Base-by-base conservation (phyloP, 2,888 invertebrate species). In the Capitulum mitella region DNA sequence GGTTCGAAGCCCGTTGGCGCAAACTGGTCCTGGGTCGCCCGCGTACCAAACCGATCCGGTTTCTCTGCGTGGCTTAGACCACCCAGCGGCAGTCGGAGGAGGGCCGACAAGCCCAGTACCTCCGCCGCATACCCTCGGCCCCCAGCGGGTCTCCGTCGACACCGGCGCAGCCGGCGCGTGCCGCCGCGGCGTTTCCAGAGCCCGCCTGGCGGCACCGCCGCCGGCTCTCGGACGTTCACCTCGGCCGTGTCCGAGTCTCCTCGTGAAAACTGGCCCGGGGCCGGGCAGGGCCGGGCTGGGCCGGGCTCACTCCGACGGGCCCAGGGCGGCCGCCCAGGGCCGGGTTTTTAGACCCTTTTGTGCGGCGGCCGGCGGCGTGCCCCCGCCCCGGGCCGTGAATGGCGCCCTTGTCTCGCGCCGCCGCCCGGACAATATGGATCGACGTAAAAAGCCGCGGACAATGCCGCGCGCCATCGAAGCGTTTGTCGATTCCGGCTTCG, bases 281-380 rank as follows among this genome's bases (percentile, higher is more conserved):
- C 43, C 6, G 43, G 6, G n/a, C n/a, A n/a, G 43, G 12, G 43
- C 43, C 43, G 43, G 43, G 43, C 12, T 12, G 43, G 12, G 43
- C 43, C 43, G 43, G 43, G n/a, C n/a, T n/a, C n/a, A n/a, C n/a
- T n/a, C n/a, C n/a, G n/a, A n/a, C n/a, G n/a, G n/a, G n/a, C n/a
- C n/a, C n/a, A n/a, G 12, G 43, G 43, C 43, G 43, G 43, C 43
- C 43, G 12, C 12, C n/a, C n/a, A n/a, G n/a, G n/a, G 43, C 43
- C 43, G 43, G 29, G 10, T 58, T 58, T 58, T 58, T 58, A 58
- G 58, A 58, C 58, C 58, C 58, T 58, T 29, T 58, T 58, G 58
- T 58, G 10, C n/a, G 12, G n/a, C 58, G n/a, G n/a, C 58, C 29
- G 58, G 58, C 29, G 29, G 10, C 58, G 58, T 29, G 29, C n/a